Evolutionary conservation across 1,140 invertebrate species (phyloP).

Genomic region (Luehdorfia chinensis): DNA sequence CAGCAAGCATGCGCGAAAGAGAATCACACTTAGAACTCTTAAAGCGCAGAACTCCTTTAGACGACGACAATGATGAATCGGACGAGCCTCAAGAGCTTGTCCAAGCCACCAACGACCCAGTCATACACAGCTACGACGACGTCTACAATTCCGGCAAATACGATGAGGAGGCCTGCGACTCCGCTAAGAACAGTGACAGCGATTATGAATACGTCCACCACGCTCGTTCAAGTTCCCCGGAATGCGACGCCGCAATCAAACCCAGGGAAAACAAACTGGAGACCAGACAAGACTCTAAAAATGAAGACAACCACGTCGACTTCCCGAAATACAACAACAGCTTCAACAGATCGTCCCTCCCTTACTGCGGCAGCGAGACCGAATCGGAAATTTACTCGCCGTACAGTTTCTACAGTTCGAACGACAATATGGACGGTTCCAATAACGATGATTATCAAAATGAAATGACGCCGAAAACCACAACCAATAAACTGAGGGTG

Average conservation of each 20-base stretch:
- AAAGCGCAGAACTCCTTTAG: slow-evolving; percentile 70
- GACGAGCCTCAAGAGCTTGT: slow-evolving; percentile 63
- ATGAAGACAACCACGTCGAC: slow-evolving; percentile 39
- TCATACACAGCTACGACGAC: slow-evolving; percentile 72
- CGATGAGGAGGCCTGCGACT: slow-evolving; percentile 64
- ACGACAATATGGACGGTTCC: slow-evolving; percentile 63
- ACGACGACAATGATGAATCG: slow-evolving; percentile 66
- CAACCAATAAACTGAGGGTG: slow-evolving; percentile 82
- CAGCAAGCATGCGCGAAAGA: slow-evolving; percentile 87
- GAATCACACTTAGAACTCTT: slow-evolving; percentile 81
- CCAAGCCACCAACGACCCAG: slow-evolving; percentile 61
- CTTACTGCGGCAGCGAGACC: slow-evolving; percentile 88
- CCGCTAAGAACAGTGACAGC: slow-evolving; percentile 77
- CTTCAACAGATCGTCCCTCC: slow-evolving; percentile 79
- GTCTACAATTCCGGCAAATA: slow-evolving; percentile 71
- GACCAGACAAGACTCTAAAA: slow-evolving; percentile 35
- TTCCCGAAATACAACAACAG: slow-evolving; percentile 65
- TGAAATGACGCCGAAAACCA: slow-evolving; percentile 65
- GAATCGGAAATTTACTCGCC: slow-evolving; percentile 89
- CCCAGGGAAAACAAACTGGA: slow-evolving; percentile 50
- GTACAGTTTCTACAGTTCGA: slow-evolving; percentile 84
- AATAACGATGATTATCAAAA: slow-evolving; percentile 67
- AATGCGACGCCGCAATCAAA: slow-evolving; percentile 78
- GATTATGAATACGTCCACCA: slow-evolving; percentile 81
- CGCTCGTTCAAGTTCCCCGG: slow-evolving; percentile 80